phyloP scores from a whole-genome alignment of 2,797 vertebrate genomes.

The Pachyuromys duprasi region DNA sequence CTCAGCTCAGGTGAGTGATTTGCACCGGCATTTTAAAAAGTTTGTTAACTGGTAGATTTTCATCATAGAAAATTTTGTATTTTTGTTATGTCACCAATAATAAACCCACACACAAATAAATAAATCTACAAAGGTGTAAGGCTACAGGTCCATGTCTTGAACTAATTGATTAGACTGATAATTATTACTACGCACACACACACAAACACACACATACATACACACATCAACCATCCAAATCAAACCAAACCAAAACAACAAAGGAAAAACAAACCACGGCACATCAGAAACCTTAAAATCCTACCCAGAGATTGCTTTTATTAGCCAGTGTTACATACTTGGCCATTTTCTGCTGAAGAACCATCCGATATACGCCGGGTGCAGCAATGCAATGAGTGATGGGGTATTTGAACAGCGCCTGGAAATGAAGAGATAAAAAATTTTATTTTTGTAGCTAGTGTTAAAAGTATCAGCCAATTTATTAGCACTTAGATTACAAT shows the following conservation, averaged over 20 bases:
- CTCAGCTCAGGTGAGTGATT: not conserved
- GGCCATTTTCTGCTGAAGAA: constrained; percentile 86
- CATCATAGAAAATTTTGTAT: not conserved
- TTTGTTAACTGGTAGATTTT: not conserved
- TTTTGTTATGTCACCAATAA: not conserved
- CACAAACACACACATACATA: not conserved
- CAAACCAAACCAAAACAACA: not conserved
- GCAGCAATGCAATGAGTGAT: constrained; percentile 87
- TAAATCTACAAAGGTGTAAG: not conserved
- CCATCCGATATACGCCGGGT: constrained; percentile 87
- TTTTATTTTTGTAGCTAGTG: not conserved
- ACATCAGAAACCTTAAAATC: not conserved
- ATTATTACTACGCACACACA: not conserved
- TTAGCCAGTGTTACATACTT: constrained; percentile 84
- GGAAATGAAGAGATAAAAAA: not conserved
- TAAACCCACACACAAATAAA: not conserved
- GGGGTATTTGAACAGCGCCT: constrained; percentile 90
- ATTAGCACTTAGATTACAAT: constrained; percentile 16
- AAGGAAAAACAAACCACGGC: not conserved
- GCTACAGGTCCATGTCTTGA: not conserved
- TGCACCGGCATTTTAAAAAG: not conserved
- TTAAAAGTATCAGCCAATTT: not conserved
- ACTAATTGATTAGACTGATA: not conserved
- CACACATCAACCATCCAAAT: not conserved
- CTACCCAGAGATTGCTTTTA: not conserved